phyloP scores from a whole-genome alignment of 1,140 invertebrate species.

The Campoletis sonorensis region DNA sequence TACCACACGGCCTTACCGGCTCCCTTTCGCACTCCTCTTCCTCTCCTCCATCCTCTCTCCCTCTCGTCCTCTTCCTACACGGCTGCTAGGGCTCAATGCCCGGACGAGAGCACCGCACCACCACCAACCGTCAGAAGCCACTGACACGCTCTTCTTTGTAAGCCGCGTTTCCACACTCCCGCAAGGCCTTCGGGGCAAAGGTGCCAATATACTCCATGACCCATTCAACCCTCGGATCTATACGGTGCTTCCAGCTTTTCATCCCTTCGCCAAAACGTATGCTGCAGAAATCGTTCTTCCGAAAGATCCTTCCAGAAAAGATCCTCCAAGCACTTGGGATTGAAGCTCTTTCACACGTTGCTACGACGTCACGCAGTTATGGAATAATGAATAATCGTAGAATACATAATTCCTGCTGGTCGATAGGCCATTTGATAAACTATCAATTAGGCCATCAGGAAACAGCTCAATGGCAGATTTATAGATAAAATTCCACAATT shows the following conservation, averaged over 20 bases:
- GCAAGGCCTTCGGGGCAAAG: background rate
- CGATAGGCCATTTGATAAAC: background rate
- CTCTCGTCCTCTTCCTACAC: background rate
- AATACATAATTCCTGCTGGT: no score
- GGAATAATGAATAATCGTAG: no score
- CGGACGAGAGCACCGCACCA: conserved; percentile 22
- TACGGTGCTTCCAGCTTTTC: no score
- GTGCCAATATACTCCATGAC: background rate
- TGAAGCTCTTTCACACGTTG: no score
- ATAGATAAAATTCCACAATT: background rate
- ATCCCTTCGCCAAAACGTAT: no score
- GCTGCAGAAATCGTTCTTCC: no score
- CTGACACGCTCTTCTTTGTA: conserved; percentile 2
- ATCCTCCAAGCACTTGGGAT: no score
- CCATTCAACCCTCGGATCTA: background rate
- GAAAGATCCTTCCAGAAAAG: no score
- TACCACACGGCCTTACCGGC: conserved; percentile 51
- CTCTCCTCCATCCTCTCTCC: background rate
- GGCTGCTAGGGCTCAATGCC: conserved; percentile 25
- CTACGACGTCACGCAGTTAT: no score
- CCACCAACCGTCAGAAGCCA: conserved; percentile 1
- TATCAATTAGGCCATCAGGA: background rate
- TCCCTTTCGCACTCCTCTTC: conserved; percentile 26
- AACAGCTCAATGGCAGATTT: background rate
- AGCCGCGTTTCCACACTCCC: background rate